Evolutionary conservation across 2,888 invertebrate species (phyloP).

Genomic region (Petrolisthes manimaculis): DNA sequence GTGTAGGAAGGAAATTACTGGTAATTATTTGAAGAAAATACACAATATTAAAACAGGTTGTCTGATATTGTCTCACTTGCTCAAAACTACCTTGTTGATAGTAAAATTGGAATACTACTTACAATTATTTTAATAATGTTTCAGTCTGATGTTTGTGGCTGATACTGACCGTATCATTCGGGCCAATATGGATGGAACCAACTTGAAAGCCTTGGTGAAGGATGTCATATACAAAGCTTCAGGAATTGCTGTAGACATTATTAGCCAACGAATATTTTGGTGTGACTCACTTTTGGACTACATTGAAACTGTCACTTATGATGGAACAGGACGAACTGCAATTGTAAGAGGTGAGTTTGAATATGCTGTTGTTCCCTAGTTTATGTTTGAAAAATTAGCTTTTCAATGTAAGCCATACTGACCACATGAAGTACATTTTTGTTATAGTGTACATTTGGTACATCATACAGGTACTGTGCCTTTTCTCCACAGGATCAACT

Average conservation of each 20-base stretch:
- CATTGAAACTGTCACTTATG: conserved; percentile 95
- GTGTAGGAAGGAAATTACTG: too few relatives aligned
- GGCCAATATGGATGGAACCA: conserved; percentile 95
- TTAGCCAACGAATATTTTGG: conserved; percentile 92
- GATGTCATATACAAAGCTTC: conserved; percentile 95
- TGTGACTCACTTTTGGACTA: conserved; percentile 95
- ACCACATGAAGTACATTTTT: too few relatives aligned
- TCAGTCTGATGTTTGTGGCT: conserved; percentile 74
- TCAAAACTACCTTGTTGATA: too few relatives aligned
- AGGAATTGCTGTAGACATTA: conserved; percentile 91
- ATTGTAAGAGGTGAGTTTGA: conserved; percentile 54
- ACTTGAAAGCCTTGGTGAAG: conserved; percentile 84
- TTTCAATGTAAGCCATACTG: too few relatives aligned
- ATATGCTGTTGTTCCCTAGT: too few relatives aligned
- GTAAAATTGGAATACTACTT: too few relatives aligned
- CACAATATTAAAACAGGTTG: too few relatives aligned
- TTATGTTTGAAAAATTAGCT: too few relatives aligned
- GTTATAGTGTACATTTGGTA: too few relatives aligned
- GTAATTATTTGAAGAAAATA: too few relatives aligned
- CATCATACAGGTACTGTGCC: too few relatives aligned
- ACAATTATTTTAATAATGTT: conserved; percentile 37
- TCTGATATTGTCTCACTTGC: too few relatives aligned
- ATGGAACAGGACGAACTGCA: conserved; percentile 74
- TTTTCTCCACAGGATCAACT: conserved; percentile 74
- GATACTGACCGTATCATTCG: conserved; percentile 76